Conservation (phyloP, 2,797 vertebrate species). For the Benthosema pterotum region DNA sequence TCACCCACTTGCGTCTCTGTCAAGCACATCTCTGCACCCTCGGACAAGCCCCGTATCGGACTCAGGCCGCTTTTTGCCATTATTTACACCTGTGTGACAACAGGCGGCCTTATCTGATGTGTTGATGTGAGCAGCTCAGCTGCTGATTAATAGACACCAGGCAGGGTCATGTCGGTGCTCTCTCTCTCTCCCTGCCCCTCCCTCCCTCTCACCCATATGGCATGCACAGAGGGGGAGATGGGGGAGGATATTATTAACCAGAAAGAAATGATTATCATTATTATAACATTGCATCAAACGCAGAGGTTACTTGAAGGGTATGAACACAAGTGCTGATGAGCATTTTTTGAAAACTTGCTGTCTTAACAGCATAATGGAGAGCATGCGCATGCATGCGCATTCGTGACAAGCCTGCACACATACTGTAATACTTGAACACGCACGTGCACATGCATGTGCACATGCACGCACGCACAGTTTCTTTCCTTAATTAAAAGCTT, state of each 20-base stretch:
- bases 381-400: background rate
- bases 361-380: background rate
- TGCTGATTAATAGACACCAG: conserved; percentile 75
- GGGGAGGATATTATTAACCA: conserved; percentile 26
- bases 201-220: conserved; percentile 7
- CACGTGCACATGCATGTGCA: conserved; percentile 8
- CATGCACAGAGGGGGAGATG: conserved; percentile 23
- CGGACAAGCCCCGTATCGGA: conserved; percentile 69
- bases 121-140: conserved; percentile 65
- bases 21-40: conserved; percentile 60
- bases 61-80: conserved; percentile 57
- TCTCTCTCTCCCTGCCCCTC: conserved; percentile 21
- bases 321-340: conserved; percentile 51
- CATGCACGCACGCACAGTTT: conserved; percentile 22
- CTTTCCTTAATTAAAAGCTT: conserved; percentile 78
- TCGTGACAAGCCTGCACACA: background rate
- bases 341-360: conserved; percentile 13
- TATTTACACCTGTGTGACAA: conserved; percentile 73
- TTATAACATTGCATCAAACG: conserved; percentile 8
- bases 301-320: conserved; percentile 60
- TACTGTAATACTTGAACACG: conserved; percentile 41
- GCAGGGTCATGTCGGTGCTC: conserved; percentile 49
- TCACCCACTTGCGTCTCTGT: conserved; percentile 60
- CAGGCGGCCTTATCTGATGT: conserved; percentile 73
- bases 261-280: conserved; percentile 18